These are phyloP conservation scores for Mionectes macconnelli DNA, from an alignment of 2,113 vertebrate species.

Conservation along the genomic window DNA sequence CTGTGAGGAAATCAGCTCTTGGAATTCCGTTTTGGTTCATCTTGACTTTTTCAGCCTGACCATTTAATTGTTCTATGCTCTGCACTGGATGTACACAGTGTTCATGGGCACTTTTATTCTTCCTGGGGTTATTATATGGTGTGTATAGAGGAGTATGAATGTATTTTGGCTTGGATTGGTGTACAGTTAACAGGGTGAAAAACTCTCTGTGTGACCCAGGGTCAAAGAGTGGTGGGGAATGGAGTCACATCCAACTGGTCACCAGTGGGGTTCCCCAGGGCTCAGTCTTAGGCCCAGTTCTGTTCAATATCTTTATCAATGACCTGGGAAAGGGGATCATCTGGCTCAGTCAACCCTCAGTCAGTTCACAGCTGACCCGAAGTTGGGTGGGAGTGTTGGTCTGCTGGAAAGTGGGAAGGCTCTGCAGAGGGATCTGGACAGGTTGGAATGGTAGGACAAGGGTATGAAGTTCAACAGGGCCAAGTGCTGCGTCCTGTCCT, in stretches of 20 bases:
- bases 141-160: background rate
- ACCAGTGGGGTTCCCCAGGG: background rate
- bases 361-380: background rate
- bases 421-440: background rate
- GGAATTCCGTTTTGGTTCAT: background rate
- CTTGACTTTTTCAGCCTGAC: background rate
- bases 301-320: background rate
- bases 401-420: background rate
- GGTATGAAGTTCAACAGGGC: background rate
- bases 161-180: background rate
- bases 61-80: background rate
- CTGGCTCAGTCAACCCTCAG: background rate
- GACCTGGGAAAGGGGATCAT: background rate
- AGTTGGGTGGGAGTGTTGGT: background rate
- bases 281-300: background rate
- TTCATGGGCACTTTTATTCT: background rate
- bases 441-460: accelerated
- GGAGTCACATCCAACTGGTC: background rate
- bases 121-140: background rate
- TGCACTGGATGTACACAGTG: background rate
- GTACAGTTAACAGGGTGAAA: background rate
- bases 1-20: background rate
- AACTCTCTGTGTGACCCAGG: accelerated
- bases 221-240: background rate
- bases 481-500: background rate